Evolutionary conservation across 2,113 vertebrate species (phyloP), one percentile per base, ranked within the genome.

Genomic region (Ciconia boyciana): DNA sequence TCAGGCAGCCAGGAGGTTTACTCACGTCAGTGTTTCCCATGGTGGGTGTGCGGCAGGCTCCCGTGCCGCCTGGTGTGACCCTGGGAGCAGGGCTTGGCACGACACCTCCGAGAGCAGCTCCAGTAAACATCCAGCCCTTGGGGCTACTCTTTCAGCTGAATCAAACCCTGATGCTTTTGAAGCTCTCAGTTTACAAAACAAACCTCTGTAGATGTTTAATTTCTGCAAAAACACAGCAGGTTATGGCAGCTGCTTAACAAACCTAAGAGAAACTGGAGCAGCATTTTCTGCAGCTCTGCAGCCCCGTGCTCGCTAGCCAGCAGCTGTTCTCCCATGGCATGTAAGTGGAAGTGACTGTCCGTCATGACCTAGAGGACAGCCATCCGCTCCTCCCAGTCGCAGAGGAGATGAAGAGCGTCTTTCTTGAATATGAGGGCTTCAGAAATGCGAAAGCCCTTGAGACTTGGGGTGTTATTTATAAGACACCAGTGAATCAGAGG

Each of bases 221-320:
- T 78, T 69, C 31, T 94, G 24, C 64, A 78, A 48, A 90, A 15
- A 0, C 48, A n/a, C 32, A 55, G 28, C 0, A 5, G 34, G 12
- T 52, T 52, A 18, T 41, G 21, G 51, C 18, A 85, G 75, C 48
- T 71, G 55, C 52, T 92, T 82, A 66, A 39, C 48, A 76, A 76
- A 41, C 32, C 36, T n/a, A 5, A 44, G 61, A 69, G 61, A 31
- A 7, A 7, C 21, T 26, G 34, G 55, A 82, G 60, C 26, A 77
- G 41, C 64, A 22, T 24, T 57, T 44, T n/a, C 3, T 4, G 54
- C 62, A 83, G 46, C 52, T 72, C 82, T 64, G 49, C 60, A 66
- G 60, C 46, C 31, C 0, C 0, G 28, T 2, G 3, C 41, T 93
- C 1, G 0, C 26, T 14, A 24, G 10, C 24, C 61, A 46, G 36